Evolutionary conservation across 2,797 vertebrate species (phyloP).

Genomic region (Micrastur ruficollis): DNA sequence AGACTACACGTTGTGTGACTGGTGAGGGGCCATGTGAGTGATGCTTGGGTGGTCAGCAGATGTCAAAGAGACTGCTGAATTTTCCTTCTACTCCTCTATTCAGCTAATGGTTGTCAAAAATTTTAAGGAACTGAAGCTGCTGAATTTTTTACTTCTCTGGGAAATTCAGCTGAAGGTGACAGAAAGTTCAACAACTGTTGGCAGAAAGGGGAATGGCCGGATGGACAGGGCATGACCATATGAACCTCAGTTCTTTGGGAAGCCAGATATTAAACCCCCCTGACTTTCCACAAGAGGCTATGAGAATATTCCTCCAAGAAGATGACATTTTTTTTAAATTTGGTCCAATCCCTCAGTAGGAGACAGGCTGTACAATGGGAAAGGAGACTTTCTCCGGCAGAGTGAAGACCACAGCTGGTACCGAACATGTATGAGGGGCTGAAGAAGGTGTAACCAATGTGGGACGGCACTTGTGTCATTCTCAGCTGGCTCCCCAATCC

Average conservation of each 20-base stretch:
- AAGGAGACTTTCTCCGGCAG: neutral
- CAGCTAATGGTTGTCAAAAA: neutral
- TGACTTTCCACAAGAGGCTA: neutral
- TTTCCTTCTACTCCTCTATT: neutral
- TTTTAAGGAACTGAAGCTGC: neutral
- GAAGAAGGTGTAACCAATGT: neutral
- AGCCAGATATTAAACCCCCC: neutral
- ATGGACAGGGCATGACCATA: neutral
- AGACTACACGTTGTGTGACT: neutral
- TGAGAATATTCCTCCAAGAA: neutral
- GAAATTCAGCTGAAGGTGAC: neutral
- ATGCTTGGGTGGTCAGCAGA: fast-evolving
- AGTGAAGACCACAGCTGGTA: neutral
- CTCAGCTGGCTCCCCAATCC: neutral
- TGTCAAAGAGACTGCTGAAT: neutral
- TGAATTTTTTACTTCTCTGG: neutral
- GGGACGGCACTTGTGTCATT: neutral
- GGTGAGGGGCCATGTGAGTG: neutral
- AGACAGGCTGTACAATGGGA: neutral
- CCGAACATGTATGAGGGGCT: neutral
- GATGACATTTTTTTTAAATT: neutral
- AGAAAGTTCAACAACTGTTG: neutral
- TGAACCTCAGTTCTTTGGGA: neutral
- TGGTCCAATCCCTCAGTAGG: neutral
- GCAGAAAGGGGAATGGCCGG: neutral